Percentiles rank a stretch among this genome's conserved stretches.
Conservation (phyloP, 2,888 invertebrate species). For the Listrodromus nycthemerus region DNA sequence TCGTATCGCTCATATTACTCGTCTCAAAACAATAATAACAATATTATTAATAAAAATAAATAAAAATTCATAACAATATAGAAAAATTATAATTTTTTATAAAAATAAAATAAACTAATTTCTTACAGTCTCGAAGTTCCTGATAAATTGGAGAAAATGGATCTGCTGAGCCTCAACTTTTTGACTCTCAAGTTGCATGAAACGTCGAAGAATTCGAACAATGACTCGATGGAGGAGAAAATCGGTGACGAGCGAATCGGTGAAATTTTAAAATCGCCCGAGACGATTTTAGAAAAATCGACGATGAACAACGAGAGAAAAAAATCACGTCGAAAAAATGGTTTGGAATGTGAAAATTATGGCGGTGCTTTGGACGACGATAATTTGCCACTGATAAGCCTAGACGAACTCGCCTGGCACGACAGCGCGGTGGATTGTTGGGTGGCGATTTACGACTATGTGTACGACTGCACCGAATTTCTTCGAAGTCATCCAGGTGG, state of each 20-base stretch:
- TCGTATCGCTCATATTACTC: no score
- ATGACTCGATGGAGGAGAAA: neutral
- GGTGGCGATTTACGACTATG: constrained; percentile 94
- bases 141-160: constrained; percentile 47
- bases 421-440: constrained; percentile 91
- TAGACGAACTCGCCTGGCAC: constrained; percentile 92
- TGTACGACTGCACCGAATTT: constrained; percentile 93
- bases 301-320: constrained; percentile 27
- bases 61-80: no score
- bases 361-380: constrained; percentile 18
- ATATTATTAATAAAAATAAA: no score
- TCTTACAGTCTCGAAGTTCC: constrained; percentile 21
- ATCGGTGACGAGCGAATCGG: constrained; percentile 1
- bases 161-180: constrained; percentile 60
- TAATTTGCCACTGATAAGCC: constrained; percentile 85
- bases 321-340: constrained; percentile 19
- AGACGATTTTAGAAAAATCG: constrained; percentile 10
- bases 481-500: constrained; percentile 94
- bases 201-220: neutral
- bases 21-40: no score
- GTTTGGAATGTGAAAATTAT: constrained; percentile 24
- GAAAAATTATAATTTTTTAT: neutral
- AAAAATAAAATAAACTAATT: neutral
- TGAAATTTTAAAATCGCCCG: neutral
- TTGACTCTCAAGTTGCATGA: constrained; percentile 54